Conservation (phyloP, 2,888 invertebrate species). For the Drosophila melanosoma region DNA sequence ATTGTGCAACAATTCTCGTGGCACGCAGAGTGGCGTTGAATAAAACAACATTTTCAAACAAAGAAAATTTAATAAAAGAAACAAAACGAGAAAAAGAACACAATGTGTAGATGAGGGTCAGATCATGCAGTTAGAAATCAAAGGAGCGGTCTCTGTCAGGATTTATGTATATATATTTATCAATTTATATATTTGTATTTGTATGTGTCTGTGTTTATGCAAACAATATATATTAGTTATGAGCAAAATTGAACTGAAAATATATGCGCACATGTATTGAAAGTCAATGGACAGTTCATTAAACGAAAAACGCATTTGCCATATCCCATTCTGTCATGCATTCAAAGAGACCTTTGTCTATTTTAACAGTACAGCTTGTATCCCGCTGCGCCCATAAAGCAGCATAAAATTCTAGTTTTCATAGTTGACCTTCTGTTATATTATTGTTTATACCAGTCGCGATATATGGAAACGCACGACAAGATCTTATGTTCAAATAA, state of each 20-base stretch:
- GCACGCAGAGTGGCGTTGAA: constrained; percentile 18
- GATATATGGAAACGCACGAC: background rate
- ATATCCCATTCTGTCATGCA: constrained; percentile 36
- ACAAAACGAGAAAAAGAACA: constrained; percentile 23
- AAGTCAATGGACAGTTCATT: constrained; percentile 60
- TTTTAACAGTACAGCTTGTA: constrained; percentile 18
- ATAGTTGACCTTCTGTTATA: background rate
- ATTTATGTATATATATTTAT: background rate
- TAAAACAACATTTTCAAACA: constrained; percentile 19
- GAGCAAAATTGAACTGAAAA: background rate
- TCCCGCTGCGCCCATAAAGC: constrained; percentile 31
- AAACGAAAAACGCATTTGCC: constrained; percentile 60
- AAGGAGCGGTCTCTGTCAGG: background rate
- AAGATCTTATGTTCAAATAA: background rate
- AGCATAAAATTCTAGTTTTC: constrained; percentile 6
- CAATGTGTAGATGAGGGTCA: constrained; percentile 38
- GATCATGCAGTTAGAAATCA: constrained; percentile 1
- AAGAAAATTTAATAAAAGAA: constrained; percentile 21
- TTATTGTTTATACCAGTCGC: background rate
- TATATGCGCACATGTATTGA: constrained; percentile 24
- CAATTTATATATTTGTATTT: background rate
- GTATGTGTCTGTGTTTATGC: constrained; percentile 2
- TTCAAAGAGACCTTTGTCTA: constrained; percentile 40
- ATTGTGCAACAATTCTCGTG: constrained; percentile 2
- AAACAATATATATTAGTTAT: constrained; percentile 21